phyloP scores from a whole-genome alignment of 2,797 vertebrate species.

The Periophthalmus magnuspinnatus region DNA sequence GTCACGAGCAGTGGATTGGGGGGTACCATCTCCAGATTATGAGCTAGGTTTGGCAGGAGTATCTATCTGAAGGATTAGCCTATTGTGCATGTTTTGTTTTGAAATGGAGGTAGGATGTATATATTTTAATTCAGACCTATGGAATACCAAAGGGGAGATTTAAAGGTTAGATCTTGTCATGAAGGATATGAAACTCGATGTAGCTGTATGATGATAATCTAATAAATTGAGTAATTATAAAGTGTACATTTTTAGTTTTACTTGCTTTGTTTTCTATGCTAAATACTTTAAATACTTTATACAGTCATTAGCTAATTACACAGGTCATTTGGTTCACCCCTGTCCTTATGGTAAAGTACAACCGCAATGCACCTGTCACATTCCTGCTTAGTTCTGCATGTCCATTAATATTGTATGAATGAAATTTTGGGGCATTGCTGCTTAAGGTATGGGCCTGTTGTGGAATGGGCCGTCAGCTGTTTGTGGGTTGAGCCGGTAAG shows the following conservation, averaged over 20 bases:
- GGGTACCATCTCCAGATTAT: background rate
- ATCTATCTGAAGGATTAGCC: background rate
- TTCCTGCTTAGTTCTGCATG: background rate
- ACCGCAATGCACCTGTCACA: background rate
- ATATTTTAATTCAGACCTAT: background rate
- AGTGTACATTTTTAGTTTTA: background rate
- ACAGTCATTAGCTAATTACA: conserved; percentile 1
- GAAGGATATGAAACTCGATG: background rate
- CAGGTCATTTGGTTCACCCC: background rate
- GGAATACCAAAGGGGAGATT: background rate
- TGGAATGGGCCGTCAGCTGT: conserved; percentile 1
- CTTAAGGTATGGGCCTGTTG: conserved; percentile 6
- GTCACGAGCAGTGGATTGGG: background rate
- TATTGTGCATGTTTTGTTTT: background rate
- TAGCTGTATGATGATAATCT: background rate
- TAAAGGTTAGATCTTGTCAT: background rate
- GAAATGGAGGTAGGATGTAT: background rate
- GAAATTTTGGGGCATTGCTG: background rate
- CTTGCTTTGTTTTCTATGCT: background rate
- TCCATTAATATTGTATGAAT: conserved; percentile 14
- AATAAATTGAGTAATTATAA: background rate
- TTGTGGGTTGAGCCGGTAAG: conserved; percentile 10
- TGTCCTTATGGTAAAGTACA: background rate
- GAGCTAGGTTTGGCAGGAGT: background rate
- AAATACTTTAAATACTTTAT: no score